These are phyloP conservation scores for Dolichoris vasculosae DNA, from an alignment of 1,140 invertebrate species.

Conservation along the genomic window DNA sequence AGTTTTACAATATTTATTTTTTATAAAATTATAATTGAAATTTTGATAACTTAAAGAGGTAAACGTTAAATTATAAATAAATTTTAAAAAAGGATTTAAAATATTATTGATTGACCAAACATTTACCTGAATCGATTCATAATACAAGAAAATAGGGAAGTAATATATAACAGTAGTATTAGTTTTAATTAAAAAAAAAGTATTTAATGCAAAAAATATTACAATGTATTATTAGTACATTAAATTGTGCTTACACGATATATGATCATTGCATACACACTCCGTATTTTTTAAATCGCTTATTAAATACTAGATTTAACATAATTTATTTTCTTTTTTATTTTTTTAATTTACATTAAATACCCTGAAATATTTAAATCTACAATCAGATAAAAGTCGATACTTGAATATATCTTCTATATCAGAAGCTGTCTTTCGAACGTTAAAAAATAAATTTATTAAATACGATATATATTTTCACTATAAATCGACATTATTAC, in stretches of 20 bases:
- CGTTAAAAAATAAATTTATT: neutral
- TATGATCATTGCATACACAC: slow-evolving; percentile 20
- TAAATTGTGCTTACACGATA: slow-evolving; percentile 46
- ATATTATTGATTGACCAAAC: too few relatives aligned
- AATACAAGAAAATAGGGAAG: neutral
- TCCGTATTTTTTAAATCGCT: neutral
- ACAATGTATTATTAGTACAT: slow-evolving; percentile 46
- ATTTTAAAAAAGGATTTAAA: too few relatives aligned
- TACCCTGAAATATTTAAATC: slow-evolving; percentile 31
- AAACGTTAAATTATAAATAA: too few relatives aligned
- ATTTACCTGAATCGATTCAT: too few relatives aligned
- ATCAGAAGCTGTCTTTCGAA: neutral
- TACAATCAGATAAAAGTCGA: neutral
- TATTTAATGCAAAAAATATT: slow-evolving; percentile 42
- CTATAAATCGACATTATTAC: neutral
- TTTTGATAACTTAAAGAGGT: too few relatives aligned
- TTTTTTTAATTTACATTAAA: slow-evolving; percentile 20
- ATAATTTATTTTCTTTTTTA: neutral
- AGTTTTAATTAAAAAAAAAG: slow-evolving; percentile 35
- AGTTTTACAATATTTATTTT: too few relatives aligned
- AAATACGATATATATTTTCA: neutral
- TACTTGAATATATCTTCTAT: neutral
- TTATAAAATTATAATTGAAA: too few relatives aligned
- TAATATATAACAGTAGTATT: neutral
- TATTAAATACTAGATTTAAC: slow-evolving; percentile 13